phyloP scores from a whole-genome alignment of 1,140 invertebrate species.

The Pseudobourletiella spinata region DNA sequence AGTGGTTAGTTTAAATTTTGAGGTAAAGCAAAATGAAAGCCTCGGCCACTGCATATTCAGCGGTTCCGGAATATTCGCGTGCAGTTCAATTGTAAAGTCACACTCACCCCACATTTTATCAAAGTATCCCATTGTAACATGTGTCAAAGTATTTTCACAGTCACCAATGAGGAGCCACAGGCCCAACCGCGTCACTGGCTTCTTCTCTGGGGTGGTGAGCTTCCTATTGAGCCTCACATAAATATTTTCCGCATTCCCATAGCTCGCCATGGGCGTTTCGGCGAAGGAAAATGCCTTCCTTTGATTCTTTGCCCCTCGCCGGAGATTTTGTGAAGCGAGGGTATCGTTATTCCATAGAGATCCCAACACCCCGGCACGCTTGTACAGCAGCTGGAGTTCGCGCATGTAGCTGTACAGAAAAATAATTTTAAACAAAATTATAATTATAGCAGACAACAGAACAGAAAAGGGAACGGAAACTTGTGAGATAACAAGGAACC shows the following conservation, averaged over 20 bases:
- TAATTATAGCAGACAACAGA: no score
- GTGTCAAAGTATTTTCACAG: not conserved
- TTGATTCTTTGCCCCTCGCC: not conserved
- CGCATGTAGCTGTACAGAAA: not conserved
- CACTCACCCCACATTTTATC: constrained; percentile 21
- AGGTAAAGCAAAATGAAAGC: not conserved
- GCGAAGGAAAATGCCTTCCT: no score
- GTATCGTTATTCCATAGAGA: constrained; percentile 19
- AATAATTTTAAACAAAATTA: no score
- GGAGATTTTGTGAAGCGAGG: not conserved
- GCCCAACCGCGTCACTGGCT: constrained; percentile 16
- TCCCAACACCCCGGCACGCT: constrained; percentile 23
- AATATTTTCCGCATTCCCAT: no score
- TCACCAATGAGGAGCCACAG: constrained; percentile 26
- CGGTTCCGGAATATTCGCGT: not conserved
- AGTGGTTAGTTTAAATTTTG: not conserved
- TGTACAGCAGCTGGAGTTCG: constrained; percentile 18
- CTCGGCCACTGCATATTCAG: not conserved
- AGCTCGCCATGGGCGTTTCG: no score
- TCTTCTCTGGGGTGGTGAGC: no score
- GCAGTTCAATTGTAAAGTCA: not conserved
- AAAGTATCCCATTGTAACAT: constrained; percentile 20
- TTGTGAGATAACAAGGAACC: no score
- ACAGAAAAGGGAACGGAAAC: no score
- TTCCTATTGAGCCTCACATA: no score